These are phyloP conservation scores for Drosophila affinis DNA, from an alignment of 2,888 invertebrate genomes.

Conservation along the genomic window DNA sequence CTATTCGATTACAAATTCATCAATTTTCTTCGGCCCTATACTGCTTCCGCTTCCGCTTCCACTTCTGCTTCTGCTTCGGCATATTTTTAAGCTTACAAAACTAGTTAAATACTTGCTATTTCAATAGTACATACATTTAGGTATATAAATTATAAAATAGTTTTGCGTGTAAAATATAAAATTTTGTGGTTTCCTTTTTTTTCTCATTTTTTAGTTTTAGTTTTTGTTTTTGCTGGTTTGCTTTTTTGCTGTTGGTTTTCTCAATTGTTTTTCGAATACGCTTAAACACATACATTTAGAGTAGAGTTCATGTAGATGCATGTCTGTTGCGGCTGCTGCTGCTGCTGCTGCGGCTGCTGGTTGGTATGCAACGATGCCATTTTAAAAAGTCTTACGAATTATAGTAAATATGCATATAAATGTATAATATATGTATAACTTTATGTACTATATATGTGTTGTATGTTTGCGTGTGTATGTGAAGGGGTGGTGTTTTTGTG, in stretches of 20 bases:
- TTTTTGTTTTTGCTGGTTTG: conserved; percentile 21
- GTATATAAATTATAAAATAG: conserved; percentile 73
- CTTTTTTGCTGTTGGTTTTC: conserved; percentile 37
- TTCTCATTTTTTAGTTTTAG: conserved; percentile 1
- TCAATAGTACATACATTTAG: conserved; percentile 77
- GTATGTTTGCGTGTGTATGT: conserved; percentile 38
- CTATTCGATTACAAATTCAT: conserved; percentile 56
- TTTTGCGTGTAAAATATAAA: conserved; percentile 78
- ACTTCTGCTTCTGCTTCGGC: conserved; percentile 7
- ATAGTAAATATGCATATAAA: conserved; percentile 68
- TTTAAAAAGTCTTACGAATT: conserved; percentile 78
- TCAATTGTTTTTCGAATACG: conserved; percentile 33
- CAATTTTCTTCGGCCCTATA: conserved; percentile 39
- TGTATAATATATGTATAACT: conserved; percentile 58
- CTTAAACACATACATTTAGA: conserved; percentile 48
- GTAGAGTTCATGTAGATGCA: conserved; percentile 45
- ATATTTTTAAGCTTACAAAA: conserved; percentile 68
- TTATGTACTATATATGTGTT: conserved; percentile 44
- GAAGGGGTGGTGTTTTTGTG: conserved; percentile 23
- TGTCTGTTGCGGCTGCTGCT: conserved; percentile 21
- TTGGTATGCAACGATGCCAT: conserved; percentile 60
- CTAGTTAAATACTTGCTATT: conserved; percentile 80
- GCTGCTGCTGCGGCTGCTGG: conserved; percentile 18
- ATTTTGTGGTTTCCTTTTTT: conserved; percentile 52
- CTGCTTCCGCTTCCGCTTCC: conserved; percentile 14